phyloP scores from a whole-genome alignment of 2,888 invertebrate genomes.

The Eupithecia centaureata region DNA sequence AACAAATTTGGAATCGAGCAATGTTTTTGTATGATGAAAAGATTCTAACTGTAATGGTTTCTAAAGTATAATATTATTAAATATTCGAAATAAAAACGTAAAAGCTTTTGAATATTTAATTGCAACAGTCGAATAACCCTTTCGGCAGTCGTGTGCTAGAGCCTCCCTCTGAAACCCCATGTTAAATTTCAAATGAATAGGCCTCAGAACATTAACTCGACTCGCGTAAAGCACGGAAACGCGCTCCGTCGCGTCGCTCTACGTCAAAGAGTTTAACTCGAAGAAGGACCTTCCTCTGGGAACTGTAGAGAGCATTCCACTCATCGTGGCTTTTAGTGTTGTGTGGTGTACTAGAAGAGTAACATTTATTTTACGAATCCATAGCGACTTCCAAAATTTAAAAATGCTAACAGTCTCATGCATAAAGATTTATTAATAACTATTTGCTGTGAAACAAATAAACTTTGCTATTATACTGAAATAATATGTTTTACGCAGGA shows the following conservation, averaged over 20 bases:
- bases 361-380: neutral
- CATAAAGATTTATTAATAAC: too few relatives aligned
- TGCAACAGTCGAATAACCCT: neutral
- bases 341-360: neutral
- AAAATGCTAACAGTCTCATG: too few relatives aligned
- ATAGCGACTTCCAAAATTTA: too few relatives aligned
- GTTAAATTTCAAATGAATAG: constrained; percentile 76
- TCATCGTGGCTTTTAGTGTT: neutral
- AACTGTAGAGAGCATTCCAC: neutral
- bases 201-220: constrained; percentile 68
- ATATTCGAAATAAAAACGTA: too few relatives aligned
- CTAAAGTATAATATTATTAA: too few relatives aligned
- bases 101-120: neutral
- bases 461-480: too few relatives aligned
- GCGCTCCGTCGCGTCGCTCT: constrained; percentile 65
- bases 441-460: too few relatives aligned
- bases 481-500: too few relatives aligned
- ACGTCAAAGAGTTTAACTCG: constrained; percentile 60
- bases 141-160: constrained; percentile 55
- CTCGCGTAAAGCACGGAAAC: constrained; percentile 66
- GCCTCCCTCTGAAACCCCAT: constrained; percentile 63
- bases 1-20: neutral
- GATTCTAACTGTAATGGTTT: too few relatives aligned
- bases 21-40: neutral
- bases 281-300: constrained; percentile 1